Evolutionary conservation across 1,140 invertebrate genomes (phyloP).

Genomic region (Polyergus mexicanus): DNA sequence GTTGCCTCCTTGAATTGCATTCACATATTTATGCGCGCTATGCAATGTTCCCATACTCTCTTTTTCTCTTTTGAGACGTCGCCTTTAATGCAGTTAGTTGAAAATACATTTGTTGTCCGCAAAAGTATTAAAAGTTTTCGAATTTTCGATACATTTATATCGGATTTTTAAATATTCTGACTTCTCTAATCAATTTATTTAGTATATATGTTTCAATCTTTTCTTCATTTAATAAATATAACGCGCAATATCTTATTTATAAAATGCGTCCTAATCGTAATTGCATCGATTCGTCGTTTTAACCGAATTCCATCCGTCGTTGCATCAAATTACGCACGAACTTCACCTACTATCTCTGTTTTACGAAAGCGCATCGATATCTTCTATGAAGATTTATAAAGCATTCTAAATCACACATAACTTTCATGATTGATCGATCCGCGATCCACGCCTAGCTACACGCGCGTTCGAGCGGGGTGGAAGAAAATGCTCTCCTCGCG

Average conservation of each 20-base stretch:
- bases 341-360: background rate
- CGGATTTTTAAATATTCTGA: background rate
- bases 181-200: background rate
- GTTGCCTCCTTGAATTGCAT: conserved; percentile 76
- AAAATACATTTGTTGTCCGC: conserved; percentile 22
- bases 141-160: background rate
- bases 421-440: conserved; percentile 35
- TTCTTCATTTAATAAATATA: conserved; percentile 7
- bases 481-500: conserved; percentile 42
- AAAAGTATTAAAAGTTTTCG: background rate
- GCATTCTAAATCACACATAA: background rate
- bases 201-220: background rate
- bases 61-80: conserved; percentile 45
- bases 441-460: conserved; percentile 48
- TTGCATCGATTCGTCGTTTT: background rate
- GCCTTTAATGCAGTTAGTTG: conserved; percentile 61
- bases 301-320: background rate
- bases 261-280: background rate
- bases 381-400: background rate
- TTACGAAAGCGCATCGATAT: background rate
- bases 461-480: background rate
- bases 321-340: background rate
- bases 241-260: background rate
- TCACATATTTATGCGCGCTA: conserved; percentile 79
- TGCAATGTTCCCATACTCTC: conserved; percentile 68